These are phyloP conservation scores for Rhopalosiphum padi DNA, from an alignment of 1,140 invertebrate genomes.

Conservation along the genomic window DNA sequence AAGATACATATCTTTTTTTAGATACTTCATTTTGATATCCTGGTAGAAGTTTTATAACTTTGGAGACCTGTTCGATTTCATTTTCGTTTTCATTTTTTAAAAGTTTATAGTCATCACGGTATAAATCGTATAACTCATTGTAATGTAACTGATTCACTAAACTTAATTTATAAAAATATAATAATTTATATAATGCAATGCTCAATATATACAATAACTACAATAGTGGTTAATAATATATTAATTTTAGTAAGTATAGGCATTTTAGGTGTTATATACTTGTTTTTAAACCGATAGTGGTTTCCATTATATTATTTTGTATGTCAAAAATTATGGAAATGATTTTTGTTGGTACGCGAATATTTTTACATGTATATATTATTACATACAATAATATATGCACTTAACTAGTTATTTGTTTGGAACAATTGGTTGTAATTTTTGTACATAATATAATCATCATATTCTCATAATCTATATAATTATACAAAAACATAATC, in stretches of 20 bases:
- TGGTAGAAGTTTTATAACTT: not conserved
- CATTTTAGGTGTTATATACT: too few species aligned
- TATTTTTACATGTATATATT: too few species aligned
- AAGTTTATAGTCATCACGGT: constrained; percentile 38
- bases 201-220: not conserved
- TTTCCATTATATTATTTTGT: too few species aligned
- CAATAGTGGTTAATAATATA: not conserved
- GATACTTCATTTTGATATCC: constrained; percentile 12
- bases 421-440: too few species aligned
- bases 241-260: not conserved
- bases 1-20: constrained; percentile 32
- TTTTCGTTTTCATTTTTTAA: constrained; percentile 1
- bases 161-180: not conserved
- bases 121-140: constrained; percentile 44
- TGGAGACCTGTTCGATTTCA: not conserved
- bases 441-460: too few species aligned
- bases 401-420: too few species aligned
- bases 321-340: too few species aligned
- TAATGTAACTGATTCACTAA: constrained; percentile 27
- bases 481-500: too few species aligned
- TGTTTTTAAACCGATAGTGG: too few species aligned
- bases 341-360: too few species aligned
- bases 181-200: not conserved
- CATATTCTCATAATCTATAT: too few species aligned
- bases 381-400: too few species aligned